Conservation (phyloP, 2,797 vertebrate genomes). For the Toxotes lorentzi region DNA sequence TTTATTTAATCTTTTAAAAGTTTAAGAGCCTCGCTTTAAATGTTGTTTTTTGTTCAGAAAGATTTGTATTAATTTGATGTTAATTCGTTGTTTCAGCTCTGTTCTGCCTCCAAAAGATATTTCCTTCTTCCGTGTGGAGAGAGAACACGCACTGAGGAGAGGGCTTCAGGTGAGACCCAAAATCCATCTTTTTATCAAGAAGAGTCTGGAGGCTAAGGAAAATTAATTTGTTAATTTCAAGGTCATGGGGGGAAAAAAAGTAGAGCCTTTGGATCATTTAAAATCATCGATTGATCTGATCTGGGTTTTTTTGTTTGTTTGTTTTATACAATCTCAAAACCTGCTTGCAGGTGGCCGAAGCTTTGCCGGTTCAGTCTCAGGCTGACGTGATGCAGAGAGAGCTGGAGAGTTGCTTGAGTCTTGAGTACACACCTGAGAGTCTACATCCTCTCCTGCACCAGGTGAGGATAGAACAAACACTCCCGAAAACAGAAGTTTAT, state of each 20-base stretch:
- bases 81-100: conserved; percentile 80
- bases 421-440: conserved; percentile 71
- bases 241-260: not conserved
- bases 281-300: not conserved
- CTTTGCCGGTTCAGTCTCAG: conserved; percentile 78
- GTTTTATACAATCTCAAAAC: not conserved
- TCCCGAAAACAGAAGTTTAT: not conserved
- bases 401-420: conserved; percentile 84
- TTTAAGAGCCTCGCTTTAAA: not conserved
- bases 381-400: conserved; percentile 85
- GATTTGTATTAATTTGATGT: not conserved
- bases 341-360: conserved; percentile 72
- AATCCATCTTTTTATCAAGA: not conserved
- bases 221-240: not conserved
- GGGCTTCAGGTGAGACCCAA: conserved; percentile 74
- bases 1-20: too few relatives aligned
- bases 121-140: conserved; percentile 84
- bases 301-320: not conserved
- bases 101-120: conserved; percentile 83
- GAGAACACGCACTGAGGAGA: conserved; percentile 80
- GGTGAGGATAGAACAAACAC: conserved; percentile 47
- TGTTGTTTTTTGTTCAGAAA: not conserved
- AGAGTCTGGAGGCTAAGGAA: not conserved
- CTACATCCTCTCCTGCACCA: conserved; percentile 80
- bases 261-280: not conserved